Percentiles rank a stretch among this genome's conserved stretches.
These are phyloP conservation scores for Gallirallus australis DNA, from an alignment of 2,797 vertebrate species.

Conservation along the genomic window DNA sequence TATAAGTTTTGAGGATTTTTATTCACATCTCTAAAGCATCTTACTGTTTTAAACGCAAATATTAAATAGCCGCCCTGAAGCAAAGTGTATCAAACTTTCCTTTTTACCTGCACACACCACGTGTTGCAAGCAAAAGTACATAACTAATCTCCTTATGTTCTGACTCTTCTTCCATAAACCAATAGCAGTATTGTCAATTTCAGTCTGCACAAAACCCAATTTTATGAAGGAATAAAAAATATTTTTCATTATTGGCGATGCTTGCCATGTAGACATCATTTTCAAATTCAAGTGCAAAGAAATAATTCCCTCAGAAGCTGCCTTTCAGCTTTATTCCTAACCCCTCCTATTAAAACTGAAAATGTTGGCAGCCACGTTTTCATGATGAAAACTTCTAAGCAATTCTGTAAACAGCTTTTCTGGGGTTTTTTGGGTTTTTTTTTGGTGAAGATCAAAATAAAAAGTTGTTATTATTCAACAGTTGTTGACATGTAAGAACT, in stretches of 20 bases:
- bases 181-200: neutral
- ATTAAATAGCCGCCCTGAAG: neutral
- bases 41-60: neutral
- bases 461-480: neutral
- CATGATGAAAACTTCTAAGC: neutral
- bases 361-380: neutral
- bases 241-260: neutral
- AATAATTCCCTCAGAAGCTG: neutral
- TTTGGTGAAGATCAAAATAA: neutral
- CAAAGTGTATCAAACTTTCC: neutral
- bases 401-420: neutral
- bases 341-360: neutral
- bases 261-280: neutral
- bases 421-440: neutral
- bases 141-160: neutral
- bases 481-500: neutral
- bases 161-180: neutral
- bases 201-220: neutral
- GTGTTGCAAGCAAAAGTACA: neutral
- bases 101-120: neutral
- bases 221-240: neutral
- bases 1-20: neutral
- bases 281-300: neutral
- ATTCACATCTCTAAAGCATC: neutral
- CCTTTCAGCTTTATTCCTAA: neutral